phyloP scores from a whole-genome alignment of 37 sponge, comb jelly and placozoan genomes.

The Halichondria panicea region DNA sequence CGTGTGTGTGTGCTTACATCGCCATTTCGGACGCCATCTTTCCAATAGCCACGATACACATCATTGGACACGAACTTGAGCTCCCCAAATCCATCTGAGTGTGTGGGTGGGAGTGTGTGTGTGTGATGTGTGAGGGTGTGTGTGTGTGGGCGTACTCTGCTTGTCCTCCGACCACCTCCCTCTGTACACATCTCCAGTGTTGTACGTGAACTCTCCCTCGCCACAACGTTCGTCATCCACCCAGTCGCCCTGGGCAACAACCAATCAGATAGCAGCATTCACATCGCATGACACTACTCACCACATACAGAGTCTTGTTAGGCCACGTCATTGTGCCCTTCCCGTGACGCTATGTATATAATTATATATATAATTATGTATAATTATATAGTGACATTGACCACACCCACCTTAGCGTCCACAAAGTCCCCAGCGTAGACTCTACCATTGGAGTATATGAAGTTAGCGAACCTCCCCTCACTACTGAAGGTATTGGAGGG shows the following conservation, averaged over 20 bases:
- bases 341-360: constrained; percentile 71
- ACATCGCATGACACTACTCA: constrained; percentile 27
- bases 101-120: background rate
- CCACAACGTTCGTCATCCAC: constrained; percentile 90
- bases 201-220: constrained; percentile 84
- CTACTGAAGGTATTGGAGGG: constrained; percentile 56
- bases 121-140: background rate
- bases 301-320: constrained; percentile 74
- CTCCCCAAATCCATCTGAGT: constrained; percentile 78
- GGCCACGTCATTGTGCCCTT: constrained; percentile 87
- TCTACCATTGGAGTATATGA: constrained; percentile 62
- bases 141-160: constrained; percentile 61
- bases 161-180: constrained; percentile 83
- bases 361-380: constrained; percentile 6
- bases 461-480: constrained; percentile 20
- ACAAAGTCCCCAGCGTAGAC: constrained; percentile 67
- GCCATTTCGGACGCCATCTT: constrained; percentile 76
- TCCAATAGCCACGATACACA: constrained; percentile 80
- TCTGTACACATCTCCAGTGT: constrained; percentile 86
- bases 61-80: constrained; percentile 69
- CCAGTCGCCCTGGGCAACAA: constrained; percentile 83
- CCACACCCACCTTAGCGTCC: constrained; percentile 49
- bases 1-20: constrained; percentile 51
- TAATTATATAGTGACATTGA: background rate
- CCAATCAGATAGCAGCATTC: constrained; percentile 18